These are phyloP conservation scores for Caenorhabditis becei DNA, from an alignment of 2,888 invertebrate species.

Conservation along the genomic window DNA sequence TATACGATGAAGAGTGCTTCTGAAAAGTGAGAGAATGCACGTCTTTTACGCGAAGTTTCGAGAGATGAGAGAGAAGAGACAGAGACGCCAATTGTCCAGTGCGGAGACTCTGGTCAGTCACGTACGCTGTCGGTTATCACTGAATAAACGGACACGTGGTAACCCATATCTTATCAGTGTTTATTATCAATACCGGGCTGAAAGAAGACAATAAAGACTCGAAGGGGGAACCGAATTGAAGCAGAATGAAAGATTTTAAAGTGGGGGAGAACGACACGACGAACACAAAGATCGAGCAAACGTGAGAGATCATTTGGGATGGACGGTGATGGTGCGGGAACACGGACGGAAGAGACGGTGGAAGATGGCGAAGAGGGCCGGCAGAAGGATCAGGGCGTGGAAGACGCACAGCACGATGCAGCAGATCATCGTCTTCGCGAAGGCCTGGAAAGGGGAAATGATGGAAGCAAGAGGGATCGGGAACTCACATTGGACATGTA, in stretches of 20 bases:
- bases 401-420: conserved; percentile 73
- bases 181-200: background rate
- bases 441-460: conserved; percentile 64
- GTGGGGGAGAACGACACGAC: background rate
- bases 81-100: conserved; percentile 35
- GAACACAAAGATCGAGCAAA: conserved; percentile 43
- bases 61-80: conserved; percentile 3
- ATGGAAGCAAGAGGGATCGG: background rate
- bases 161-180: background rate
- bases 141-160: background rate
- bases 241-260: conserved; percentile 18
- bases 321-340: background rate
- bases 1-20: background rate
- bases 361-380: conserved; percentile 63
- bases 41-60: conserved; percentile 8
- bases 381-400: conserved; percentile 71
- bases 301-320: conserved; percentile 27
- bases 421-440: conserved; percentile 74
- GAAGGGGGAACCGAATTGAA: conserved; percentile 8
- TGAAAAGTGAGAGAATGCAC: conserved; percentile 15
- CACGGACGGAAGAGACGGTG: conserved; percentile 21
- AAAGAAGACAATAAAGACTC: background rate
- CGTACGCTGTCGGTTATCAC: conserved; percentile 39
- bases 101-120: conserved; percentile 35
- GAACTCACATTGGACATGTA: conserved; percentile 66